These are phyloP conservation scores for Microtus richardsoni DNA, from an alignment of 2,113 vertebrate genomes.

Conservation along the genomic window DNA sequence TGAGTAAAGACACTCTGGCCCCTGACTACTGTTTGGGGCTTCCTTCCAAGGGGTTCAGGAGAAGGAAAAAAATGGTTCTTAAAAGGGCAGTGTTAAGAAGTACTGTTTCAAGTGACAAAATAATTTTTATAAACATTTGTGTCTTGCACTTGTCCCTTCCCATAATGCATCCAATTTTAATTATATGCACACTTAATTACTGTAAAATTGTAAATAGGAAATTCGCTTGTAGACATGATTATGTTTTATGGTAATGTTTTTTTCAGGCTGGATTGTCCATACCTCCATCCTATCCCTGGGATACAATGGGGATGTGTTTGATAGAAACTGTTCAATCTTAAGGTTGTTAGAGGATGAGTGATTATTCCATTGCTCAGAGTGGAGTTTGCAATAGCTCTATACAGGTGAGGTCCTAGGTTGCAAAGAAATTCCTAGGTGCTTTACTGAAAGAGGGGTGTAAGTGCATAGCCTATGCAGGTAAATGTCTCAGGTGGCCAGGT, in stretches of 20 bases:
- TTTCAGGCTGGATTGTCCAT: neutral
- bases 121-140: neutral
- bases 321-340: neutral
- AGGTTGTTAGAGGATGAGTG: neutral
- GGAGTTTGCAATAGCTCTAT: neutral
- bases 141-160: neutral
- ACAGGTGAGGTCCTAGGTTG: neutral
- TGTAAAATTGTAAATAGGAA: neutral
- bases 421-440: neutral
- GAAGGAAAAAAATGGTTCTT: neutral
- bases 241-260: no score
- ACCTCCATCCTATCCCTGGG: neutral
- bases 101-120: neutral
- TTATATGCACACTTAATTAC: neutral
- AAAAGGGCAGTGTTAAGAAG: no score
- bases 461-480: no score
- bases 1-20: no score
- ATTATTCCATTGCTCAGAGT: neutral
- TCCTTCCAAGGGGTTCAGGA: neutral
- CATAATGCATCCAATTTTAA: neutral
- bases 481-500: neutral
- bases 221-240: neutral
- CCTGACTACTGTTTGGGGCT: neutral
- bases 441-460: neutral
- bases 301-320: neutral